These are phyloP conservation scores for Ianthella basta DNA, from an alignment of 37 sponge, comb jelly and placozoan species.

Conservation along the genomic window DNA sequence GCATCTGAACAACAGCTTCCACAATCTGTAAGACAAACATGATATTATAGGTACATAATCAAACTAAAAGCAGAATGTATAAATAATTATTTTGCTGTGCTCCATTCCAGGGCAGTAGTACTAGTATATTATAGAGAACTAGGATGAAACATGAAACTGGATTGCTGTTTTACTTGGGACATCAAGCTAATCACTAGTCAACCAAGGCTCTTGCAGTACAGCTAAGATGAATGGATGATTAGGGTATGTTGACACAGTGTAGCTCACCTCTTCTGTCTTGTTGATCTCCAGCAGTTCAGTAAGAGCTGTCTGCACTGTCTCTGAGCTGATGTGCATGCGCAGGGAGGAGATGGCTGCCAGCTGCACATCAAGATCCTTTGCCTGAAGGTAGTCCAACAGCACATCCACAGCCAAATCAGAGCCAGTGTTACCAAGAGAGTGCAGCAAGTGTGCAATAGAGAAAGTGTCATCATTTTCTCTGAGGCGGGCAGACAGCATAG, in stretches of 20 bases:
- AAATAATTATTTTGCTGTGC: too few relatives aligned
- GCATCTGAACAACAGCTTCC: not conserved
- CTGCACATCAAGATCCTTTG: constrained; percentile 39
- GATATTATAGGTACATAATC: too few relatives aligned
- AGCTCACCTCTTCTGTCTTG: not conserved
- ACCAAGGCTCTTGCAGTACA: too few relatives aligned
- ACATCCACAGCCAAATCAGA: constrained; percentile 6
- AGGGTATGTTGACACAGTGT: too few relatives aligned
- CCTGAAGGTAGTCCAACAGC: constrained; percentile 34
- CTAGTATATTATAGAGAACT: too few relatives aligned
- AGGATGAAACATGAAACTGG: too few relatives aligned
- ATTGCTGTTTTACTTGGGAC: too few relatives aligned
- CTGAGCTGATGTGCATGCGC: constrained; percentile 12
- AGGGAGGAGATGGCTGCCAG: constrained; percentile 43
- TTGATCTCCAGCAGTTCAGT: not conserved
- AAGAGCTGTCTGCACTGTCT: constrained; percentile 29
- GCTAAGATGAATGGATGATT: too few relatives aligned
- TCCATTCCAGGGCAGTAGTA: too few relatives aligned
- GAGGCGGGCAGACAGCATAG: constrained; percentile 24
- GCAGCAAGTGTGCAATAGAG: constrained; percentile 23
- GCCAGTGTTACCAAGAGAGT: constrained; percentile 63
- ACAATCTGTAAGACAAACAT: too few relatives aligned
- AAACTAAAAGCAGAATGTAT: too few relatives aligned
- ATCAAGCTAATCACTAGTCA: too few relatives aligned
- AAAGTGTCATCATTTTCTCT: not conserved